Evolutionary conservation across 2,888 invertebrate genomes (phyloP).

Genomic region (Cosmia trapezina): DNA sequence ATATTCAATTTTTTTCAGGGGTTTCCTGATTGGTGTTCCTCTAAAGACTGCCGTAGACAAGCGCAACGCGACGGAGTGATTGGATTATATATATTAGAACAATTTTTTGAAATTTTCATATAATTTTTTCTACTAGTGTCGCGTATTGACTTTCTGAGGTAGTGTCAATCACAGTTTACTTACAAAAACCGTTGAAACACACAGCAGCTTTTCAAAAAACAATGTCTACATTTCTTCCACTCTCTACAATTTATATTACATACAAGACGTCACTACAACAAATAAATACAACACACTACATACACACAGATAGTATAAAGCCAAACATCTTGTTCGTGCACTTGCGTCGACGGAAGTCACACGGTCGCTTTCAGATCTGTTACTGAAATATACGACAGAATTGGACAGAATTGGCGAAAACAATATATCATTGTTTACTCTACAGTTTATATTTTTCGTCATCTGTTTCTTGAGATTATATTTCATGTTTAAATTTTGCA

Average conservation of each 20-base stretch:
- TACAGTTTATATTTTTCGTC: conserved; percentile 2
- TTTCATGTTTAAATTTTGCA: not conserved
- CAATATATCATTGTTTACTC: conserved; percentile 17
- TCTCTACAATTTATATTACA: conserved; percentile 15
- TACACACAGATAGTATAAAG: conserved; percentile 28
- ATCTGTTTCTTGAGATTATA: too few relatives aligned
- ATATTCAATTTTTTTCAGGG: not conserved
- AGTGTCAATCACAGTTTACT: not conserved
- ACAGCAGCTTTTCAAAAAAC: not conserved
- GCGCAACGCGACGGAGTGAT: too few relatives aligned
- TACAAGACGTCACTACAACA: conserved; percentile 21
- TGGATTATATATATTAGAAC: too few relatives aligned
- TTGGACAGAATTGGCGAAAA: conserved; percentile 46
- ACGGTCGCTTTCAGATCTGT: conserved; percentile 67
- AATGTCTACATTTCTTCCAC: too few relatives aligned
- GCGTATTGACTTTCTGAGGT: too few relatives aligned
- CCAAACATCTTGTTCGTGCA: conserved; percentile 67
- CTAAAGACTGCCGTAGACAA: too few relatives aligned
- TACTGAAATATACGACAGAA: conserved; percentile 41
- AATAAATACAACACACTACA: conserved; percentile 38
- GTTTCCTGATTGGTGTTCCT: not conserved
- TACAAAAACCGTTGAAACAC: not conserved
- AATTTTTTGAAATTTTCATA: too few relatives aligned
- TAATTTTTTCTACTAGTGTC: too few relatives aligned
- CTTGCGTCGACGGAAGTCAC: conserved; percentile 68